These are phyloP conservation scores for Empis livida DNA, from an alignment of 2,888 invertebrate genomes.

Conservation along the genomic window DNA sequence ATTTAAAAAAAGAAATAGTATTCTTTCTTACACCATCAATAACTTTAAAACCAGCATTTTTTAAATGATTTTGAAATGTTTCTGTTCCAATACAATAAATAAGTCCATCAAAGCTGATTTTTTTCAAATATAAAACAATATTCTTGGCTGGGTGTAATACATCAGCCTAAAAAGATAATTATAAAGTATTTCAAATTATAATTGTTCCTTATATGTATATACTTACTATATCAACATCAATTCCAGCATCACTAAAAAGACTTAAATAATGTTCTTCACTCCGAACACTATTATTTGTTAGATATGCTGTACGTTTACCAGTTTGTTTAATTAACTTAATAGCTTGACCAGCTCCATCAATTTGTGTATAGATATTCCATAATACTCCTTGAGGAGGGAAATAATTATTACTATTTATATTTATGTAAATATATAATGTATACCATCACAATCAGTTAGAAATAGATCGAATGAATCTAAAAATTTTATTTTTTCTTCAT, in stretches of 20 bases:
- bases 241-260: slow-evolving; percentile 18
- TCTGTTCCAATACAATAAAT: slow-evolving; percentile 35
- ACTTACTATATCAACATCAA: slow-evolving; percentile 21
- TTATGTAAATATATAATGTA: not conserved
- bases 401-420: not conserved
- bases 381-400: slow-evolving; percentile 38
- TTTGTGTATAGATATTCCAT: slow-evolving; percentile 24
- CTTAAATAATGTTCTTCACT: slow-evolving; percentile 18
- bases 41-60: slow-evolving; percentile 34
- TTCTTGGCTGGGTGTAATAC: slow-evolving; percentile 35
- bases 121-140: slow-evolving; percentile 36
- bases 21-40: slow-evolving; percentile 31
- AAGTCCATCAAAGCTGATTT: slow-evolving; percentile 37
- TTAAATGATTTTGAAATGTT: slow-evolving; percentile 27
- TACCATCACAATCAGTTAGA: slow-evolving; percentile 48
- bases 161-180: slow-evolving; percentile 17
- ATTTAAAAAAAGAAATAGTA: too few relatives aligned
- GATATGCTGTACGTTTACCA: slow-evolving; percentile 34
- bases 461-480: slow-evolving; percentile 42
- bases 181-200: too few relatives aligned
- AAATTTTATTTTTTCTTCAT: slow-evolving; percentile 27
- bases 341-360: slow-evolving; percentile 27
- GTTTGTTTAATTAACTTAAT: slow-evolving; percentile 26
- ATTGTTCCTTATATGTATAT: too few relatives aligned
- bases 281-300: slow-evolving; percentile 36